Evolutionary conservation across 2,888 invertebrate species (phyloP).

Genomic region (Luffia ferchaultella): DNA sequence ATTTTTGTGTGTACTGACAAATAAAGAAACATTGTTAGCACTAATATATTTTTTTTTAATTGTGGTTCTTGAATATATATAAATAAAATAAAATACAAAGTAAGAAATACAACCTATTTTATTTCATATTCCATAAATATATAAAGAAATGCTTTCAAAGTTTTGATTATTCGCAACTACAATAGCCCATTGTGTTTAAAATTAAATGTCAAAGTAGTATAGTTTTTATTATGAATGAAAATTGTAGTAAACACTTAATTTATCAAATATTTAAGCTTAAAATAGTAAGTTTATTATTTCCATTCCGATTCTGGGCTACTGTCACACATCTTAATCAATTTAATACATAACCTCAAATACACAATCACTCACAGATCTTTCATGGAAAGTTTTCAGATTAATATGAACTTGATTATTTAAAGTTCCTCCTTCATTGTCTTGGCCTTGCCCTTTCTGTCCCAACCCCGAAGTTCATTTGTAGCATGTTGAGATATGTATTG

Average conservation of each 20-base stretch:
- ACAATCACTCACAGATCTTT: slow-evolving; percentile 49
- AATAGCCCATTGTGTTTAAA: neutral
- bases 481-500: slow-evolving; percentile 94
- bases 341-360: slow-evolving; percentile 21
- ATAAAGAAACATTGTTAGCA: no score
- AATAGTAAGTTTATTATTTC: no score
- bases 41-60: no score
- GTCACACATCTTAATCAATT: slow-evolving; percentile 10
- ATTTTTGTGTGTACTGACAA: no score
- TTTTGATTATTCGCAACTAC: slow-evolving; percentile 2
- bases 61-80: no score
- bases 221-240: no score
- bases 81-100: neutral
- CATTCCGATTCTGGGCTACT: neutral
- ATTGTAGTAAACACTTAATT: no score
- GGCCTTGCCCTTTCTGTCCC: slow-evolving; percentile 81
- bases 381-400: slow-evolving; percentile 23
- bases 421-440: slow-evolving; percentile 61
- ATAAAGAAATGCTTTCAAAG: slow-evolving; percentile 5
- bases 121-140: slow-evolving; percentile 2
- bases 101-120: neutral
- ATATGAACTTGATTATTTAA: slow-evolving; percentile 24
- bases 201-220: neutral
- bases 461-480: slow-evolving; percentile 86
- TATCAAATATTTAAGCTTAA: no score